Evolutionary conservation across 2,888 invertebrate genomes (phyloP), one percentile per base, ranked within the genome.

Genomic region (Malachius bipustulatus): DNA sequence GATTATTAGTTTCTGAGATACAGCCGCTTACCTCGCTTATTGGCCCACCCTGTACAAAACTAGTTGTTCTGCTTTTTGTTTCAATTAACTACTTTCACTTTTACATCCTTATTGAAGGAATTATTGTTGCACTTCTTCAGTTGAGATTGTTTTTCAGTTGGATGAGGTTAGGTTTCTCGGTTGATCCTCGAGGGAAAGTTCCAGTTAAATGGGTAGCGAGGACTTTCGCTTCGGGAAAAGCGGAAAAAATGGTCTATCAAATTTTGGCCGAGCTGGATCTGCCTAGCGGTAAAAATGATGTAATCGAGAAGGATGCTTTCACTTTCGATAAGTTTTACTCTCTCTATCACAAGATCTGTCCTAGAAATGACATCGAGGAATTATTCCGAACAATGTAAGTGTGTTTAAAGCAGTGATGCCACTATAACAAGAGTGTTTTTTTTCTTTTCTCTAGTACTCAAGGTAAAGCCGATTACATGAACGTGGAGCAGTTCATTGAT

Each of bases 221-320:
- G 57, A 98, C 97, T 38, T 98, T 98, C 67, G 96, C 97, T 2
- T 97, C 97, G n/a, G 98, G 98, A 19, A 94, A 94, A 69, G 94
- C 96, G 3, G 98, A 98, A 65, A 96, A 93, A 64, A 72, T 96
- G 60, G 91, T 98, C 19, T 96, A 96, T 68, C 94, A 97, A 59
- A 91, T 90, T 63, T 72, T 98, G 45, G 79, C 84, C 35, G 97
- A 97, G 57, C 72, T 96, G 43, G 90, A 84, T 14, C 73, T 99
- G 44, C 94, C 97, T 0, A 83, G 85, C 41, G 94, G 89, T 38
- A 93, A 93, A 80, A 88, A 87, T 58, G 97, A 94, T 57, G 85
- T 83, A 26, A 91, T 99, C 66, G 94, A 96, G 54, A 83, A 80
- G 33, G 83, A 80, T 12, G 85, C 85, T 32, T 97, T 98, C 60